Percentiles rank a stretch among this genome's conserved stretches.
Conservation (phyloP, 2,113 vertebrate species). For the Leptobrachium ailaonicum region DNA sequence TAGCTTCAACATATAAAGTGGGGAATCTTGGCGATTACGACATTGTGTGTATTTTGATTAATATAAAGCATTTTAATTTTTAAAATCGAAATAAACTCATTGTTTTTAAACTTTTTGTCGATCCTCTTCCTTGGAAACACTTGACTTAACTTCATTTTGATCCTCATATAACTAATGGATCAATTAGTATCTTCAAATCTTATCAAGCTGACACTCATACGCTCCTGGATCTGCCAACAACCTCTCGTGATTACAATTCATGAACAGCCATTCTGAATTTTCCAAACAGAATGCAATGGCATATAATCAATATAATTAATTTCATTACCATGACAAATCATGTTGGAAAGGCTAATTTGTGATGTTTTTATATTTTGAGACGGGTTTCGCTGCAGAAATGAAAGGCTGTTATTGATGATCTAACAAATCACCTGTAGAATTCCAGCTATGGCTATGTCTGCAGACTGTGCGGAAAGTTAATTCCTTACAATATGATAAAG, state of each 20-base stretch:
- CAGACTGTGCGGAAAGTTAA: too few relatives aligned
- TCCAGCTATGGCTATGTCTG: slow-evolving; percentile 5
- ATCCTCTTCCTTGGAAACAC: too few relatives aligned
- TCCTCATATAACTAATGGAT: too few relatives aligned
- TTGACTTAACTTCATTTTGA: too few relatives aligned
- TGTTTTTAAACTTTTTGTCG: too few relatives aligned
- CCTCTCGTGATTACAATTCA: slow-evolving; percentile 4
- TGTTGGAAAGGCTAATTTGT: slow-evolving; percentile 14
- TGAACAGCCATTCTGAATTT: slow-evolving; percentile 18
- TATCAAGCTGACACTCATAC: slow-evolving; percentile 11
- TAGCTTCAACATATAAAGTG: too few relatives aligned
- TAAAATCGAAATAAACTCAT: too few relatives aligned
- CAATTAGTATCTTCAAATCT: neutral
- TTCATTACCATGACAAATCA: slow-evolving; percentile 32
- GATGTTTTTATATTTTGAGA: slow-evolving; percentile 17
- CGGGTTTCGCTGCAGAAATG: slow-evolving; percentile 3
- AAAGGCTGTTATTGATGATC: slow-evolving; percentile 33
- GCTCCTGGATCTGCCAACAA: slow-evolving; percentile 7
- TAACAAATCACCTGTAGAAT: slow-evolving; percentile 17
- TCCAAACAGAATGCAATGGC: slow-evolving; percentile 20
- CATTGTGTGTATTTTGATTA: too few relatives aligned
- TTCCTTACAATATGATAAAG: too few relatives aligned
- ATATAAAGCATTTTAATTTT: too few relatives aligned
- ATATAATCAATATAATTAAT: slow-evolving; percentile 35
- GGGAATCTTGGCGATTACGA: too few relatives aligned